Base-by-base conservation (phyloP, 2,113 vertebrate genomes). In the Todiramphus chloris region DNA sequence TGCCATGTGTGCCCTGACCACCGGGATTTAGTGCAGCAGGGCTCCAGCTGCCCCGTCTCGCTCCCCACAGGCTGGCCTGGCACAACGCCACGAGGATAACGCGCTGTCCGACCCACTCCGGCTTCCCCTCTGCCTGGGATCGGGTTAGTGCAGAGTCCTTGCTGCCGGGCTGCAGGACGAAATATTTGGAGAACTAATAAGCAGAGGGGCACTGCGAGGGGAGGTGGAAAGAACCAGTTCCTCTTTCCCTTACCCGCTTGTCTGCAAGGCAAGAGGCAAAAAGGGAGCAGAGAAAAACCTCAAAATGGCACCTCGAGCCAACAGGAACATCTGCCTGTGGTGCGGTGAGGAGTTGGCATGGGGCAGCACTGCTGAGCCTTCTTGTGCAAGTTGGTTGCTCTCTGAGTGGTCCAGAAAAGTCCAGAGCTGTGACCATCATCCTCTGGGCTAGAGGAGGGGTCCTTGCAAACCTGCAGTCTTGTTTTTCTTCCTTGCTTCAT, bases 111-210 rank as follows among this genome's bases (percentile, higher is more conserved):
- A 13, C 79, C 83, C 39, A 1, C 48, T 13, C 18, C 15, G 2
- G 48, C 79, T 63, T 75, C 86, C 70, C 59, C 55, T 39, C 73
- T 4, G 46, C 88, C 68, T 24, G n/a, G 46, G 35, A 56, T 27
- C 24, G 39, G 64, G 59, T 85, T 53, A 87, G 75, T 6, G 63
- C 68, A 7, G 75, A 50, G 88, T 33, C 85, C 85, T 93, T 12
- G 41, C 89, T 74, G 60, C 77, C 11, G 60, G 83, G 83, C 92
- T 83, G 84, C 72, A 31, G 84, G 59, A 83, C 0, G 9, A 81
- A 87, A 19, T 95, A 89, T 95, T 91, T 95, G 90, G 89, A 96
- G 94, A 96, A 73, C 74, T 94, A 95, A 91, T 87, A 91, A 94
- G 94, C 96, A 87, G 90, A 89, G 92, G 83, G 96, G 94, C 91